Evolutionary conservation across 2,113 vertebrate species (phyloP).

Genomic region (Cavia porcellus): DNA sequence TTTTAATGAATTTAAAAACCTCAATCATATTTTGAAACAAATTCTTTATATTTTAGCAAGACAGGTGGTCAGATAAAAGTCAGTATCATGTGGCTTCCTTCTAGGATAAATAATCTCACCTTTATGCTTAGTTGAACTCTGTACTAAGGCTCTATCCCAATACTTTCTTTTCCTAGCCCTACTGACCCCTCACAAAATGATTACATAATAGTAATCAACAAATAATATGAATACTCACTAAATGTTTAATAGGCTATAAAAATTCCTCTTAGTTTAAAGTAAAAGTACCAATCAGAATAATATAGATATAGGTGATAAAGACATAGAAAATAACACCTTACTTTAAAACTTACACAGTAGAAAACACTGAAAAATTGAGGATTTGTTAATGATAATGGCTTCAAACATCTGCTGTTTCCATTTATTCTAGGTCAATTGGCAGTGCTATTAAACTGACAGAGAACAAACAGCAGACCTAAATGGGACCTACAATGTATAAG

Average conservation of each 20-base stretch:
- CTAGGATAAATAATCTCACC: background rate
- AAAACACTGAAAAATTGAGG: constrained; percentile 63
- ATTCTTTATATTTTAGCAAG: constrained; percentile 33
- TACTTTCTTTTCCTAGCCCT: constrained; percentile 31
- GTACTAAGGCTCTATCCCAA: background rate
- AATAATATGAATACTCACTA: background rate
- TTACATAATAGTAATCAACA: constrained; percentile 22
- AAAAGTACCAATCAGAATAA: constrained; percentile 44
- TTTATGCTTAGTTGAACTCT: constrained; percentile 41
- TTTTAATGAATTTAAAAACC: constrained; percentile 28
- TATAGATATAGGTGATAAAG: background rate
- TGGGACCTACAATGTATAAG: background rate
- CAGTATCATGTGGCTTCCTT: background rate
- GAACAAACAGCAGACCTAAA: constrained; percentile 23
- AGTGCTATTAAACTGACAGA: background rate
- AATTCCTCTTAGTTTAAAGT: constrained; percentile 37
- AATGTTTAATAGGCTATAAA: constrained; percentile 49
- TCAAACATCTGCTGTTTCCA: constrained; percentile 62
- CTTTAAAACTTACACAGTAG: constrained; percentile 55
- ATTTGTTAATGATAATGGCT: constrained; percentile 61
- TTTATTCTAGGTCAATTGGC: constrained; percentile 59
- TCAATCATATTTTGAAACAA: constrained; percentile 39
- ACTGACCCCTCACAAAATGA: background rate
- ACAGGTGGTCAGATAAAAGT: constrained; percentile 56
- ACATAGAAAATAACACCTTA: constrained; percentile 19